phyloP scores from a whole-genome alignment of 1,140 invertebrate species.

The Nephotettix cincticeps region DNA sequence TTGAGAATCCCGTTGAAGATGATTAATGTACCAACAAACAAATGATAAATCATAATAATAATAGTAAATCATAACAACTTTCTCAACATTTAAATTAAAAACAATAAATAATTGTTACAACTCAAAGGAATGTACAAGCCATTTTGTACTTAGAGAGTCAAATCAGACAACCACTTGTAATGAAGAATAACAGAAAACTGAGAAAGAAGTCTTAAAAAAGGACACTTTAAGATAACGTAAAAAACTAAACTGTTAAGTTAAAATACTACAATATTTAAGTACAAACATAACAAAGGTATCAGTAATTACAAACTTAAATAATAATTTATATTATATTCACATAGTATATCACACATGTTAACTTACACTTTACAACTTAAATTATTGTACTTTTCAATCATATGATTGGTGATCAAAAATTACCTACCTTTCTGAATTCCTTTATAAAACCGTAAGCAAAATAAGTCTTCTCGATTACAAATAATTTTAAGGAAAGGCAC shows the following conservation, averaged over 20 bases:
- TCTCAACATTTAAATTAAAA: too few relatives aligned
- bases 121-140: neutral
- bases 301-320: neutral
- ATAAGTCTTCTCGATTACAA: neutral
- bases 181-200: neutral
- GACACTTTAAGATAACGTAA: neutral
- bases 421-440: neutral
- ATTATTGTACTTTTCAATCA: neutral
- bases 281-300: conserved; percentile 1
- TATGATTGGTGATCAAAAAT: too few relatives aligned
- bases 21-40: too few relatives aligned
- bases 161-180: neutral
- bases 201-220: neutral
- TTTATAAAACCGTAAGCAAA: conserved; percentile 3
- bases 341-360: conserved; percentile 5
- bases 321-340: conserved; percentile 3
- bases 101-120: too few relatives aligned
- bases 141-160: conserved; percentile 1
- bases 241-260: neutral
- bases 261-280: neutral
- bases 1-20: too few relatives aligned
- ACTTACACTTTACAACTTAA: neutral
- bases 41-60: too few relatives aligned
- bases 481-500: neutral
- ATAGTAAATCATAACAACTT: too few relatives aligned